Base-by-base conservation (phyloP, 2,888 invertebrate species). In the Protophormia terraenovae region DNA sequence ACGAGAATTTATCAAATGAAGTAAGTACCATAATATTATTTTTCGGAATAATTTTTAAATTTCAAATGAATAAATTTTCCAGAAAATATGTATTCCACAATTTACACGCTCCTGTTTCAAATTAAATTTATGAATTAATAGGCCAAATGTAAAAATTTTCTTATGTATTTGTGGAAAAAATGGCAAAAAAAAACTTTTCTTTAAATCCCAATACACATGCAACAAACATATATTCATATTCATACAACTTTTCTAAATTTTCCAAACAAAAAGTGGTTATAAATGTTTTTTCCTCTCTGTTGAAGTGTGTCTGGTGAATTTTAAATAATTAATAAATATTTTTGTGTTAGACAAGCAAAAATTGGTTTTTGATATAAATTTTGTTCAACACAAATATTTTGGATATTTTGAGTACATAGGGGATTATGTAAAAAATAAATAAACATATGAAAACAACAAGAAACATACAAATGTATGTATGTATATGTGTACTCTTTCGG, bases 281-380 rank as follows among this genome's bases (percentile, higher is more conserved):
- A n/a, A n/a, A 32, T 29, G 32, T 60, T 60, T 35, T 62, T 29
- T 2, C 14, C 24, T 53, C n/a, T 58, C 32, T 10, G 10, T 38
- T 38, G 19, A 12, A 32, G 32, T 50, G 32, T 50, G 47, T 67
- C 32, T 50, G 38, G 50, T 35, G 35, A 14, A 53, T 69, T 35
- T 69, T 53, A 47, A 69, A 69, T 69, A 69, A 69, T 69, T 69
- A 69, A 69, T 55, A 69, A 32, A 50, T 55, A 53, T 50, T 69
- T 69, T 60, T 60, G 29, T 47, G 35, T 53, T 35, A 69, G 53
- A 69, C 69, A 50, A 35, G 35, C 29, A 24, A 53, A 50, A 35
- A 53, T 53, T 69, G 53, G 53, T 53, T 69, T 53, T 14, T 32
- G 19, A 22, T 35, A 38, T 47, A 47, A 19, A 47, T 8, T 19